Evolutionary conservation across 2,888 invertebrate genomes (phyloP).

Genomic region (Pyrrhopygopsis socrates): DNA sequence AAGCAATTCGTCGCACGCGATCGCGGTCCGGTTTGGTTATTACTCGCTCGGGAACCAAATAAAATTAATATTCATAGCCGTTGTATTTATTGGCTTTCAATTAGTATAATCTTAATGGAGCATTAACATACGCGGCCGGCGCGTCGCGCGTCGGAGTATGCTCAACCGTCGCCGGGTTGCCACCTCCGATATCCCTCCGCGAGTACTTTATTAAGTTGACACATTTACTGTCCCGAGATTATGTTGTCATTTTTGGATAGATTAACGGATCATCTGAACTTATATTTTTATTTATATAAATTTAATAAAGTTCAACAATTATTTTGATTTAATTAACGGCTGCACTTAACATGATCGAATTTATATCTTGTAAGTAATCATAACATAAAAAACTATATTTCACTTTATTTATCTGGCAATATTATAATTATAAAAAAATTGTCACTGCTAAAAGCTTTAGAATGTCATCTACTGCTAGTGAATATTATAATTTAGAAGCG

Average conservation of each 20-base stretch:
- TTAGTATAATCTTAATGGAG: conserved; percentile 95
- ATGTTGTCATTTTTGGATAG: conserved; percentile 22
- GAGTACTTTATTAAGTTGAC: conserved; percentile 48
- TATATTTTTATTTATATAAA: neutral
- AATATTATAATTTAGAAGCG: too few species aligned
- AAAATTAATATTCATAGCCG: conserved; percentile 95
- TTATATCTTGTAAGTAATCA: too few species aligned
- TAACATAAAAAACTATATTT: too few species aligned
- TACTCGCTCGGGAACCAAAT: conserved; percentile 91
- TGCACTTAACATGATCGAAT: too few species aligned
- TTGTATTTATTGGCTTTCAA: conserved; percentile 95
- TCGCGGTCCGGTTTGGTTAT: conserved; percentile 87
- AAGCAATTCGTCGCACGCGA: conserved; percentile 91
- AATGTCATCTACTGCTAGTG: too few species aligned
- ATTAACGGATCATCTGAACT: neutral
- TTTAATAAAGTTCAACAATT: neutral
- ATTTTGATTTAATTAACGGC: too few species aligned
- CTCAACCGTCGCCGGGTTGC: conserved; percentile 90
- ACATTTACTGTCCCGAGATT: conserved; percentile 34
- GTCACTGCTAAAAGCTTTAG: too few species aligned
- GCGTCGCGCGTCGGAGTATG: conserved; percentile 91
- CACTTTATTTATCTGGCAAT: too few species aligned
- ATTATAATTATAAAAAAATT: too few species aligned
- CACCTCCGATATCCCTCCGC: conserved; percentile 75
- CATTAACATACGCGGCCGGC: conserved; percentile 94